Evolutionary conservation across 2,113 vertebrate species (phyloP), one percentile per base, ranked within the genome.

Genomic region (Catagonus wagneri): DNA sequence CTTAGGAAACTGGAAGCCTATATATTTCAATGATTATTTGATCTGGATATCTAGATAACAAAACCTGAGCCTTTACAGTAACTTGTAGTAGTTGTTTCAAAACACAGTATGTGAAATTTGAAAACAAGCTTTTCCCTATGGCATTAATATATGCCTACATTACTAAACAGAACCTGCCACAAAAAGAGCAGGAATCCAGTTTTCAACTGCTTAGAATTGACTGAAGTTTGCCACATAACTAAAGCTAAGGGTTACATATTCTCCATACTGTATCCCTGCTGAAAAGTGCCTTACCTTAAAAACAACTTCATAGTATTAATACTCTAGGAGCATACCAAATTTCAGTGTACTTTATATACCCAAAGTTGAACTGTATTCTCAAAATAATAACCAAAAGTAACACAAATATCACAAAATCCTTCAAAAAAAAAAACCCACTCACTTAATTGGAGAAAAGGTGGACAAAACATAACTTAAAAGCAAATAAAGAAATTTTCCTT

Each of bases 211-310:
- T n/a, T n/a, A n/a, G n/a, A n/a, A n/a, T n/a, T n/a, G 22, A 65
- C 27, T 81, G 63, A 96, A 86, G 60, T 84, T 84, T 87, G 32
- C 25, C 94, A 27, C 20, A 80, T 39, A 95, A n/a, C 76, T 32
- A 96, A 97, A 69, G 0, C 36, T 61, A 66, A 91, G 44, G 66
- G 54, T 78, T 96, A 94, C 60, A 90, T 87, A 16, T 0, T 15
- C 17, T 7, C 79, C 95, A 93, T 15, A 83, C 15, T 89, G 52
- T 36, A 90, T 44, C 27, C 95, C 81, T 71, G 56, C 1, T 94
- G 56, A 61, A 93, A 83, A 96, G 93, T 27, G n/a, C 13, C 95
- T 97, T 97, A 95, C 93, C 93, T 97, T 87, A 23, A 96, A 97
- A 94, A 84, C 72, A 95, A 96, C 11, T 80, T 94, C 32, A 63